These are phyloP conservation scores for Rynchops niger DNA, from an alignment of 2,113 vertebrate genomes.

Conservation along the genomic window DNA sequence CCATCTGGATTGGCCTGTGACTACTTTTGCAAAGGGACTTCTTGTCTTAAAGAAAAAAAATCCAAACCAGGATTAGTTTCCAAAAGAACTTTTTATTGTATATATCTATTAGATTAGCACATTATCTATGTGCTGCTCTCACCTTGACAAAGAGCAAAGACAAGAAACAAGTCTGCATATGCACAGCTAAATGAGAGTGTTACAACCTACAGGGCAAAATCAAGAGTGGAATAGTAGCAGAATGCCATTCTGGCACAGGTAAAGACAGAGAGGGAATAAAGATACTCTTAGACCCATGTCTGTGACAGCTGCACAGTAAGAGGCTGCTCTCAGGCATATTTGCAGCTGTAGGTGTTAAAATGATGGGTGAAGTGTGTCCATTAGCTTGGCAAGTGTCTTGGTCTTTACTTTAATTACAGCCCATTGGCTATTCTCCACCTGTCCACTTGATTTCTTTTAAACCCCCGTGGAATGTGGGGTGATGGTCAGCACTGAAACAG, in stretches of 20 bases:
- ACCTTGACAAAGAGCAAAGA: not conserved
- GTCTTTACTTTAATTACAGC: not conserved
- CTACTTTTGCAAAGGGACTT: not conserved
- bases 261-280: not conserved
- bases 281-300: not conserved
- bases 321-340: not conserved
- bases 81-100: not conserved
- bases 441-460: not conserved
- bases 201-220: not conserved
- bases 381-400: not conserved
- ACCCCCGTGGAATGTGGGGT: not conserved
- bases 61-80: not conserved
- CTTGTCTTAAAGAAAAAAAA: not conserved
- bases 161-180: not conserved
- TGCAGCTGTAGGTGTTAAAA: not conserved
- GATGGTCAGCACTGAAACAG: not conserved
- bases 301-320: not conserved
- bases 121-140: not conserved
- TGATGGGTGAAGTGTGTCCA: not conserved
- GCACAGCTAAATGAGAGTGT: not conserved
- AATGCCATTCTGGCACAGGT: not conserved
- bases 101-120: not conserved
- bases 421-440: not conserved
- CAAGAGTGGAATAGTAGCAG: not conserved
- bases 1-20: not conserved